Percentiles rank a stretch among this genome's conserved stretches.
Conservation (phyloP, 2,113 vertebrate species). For the Scortum barcoo region DNA sequence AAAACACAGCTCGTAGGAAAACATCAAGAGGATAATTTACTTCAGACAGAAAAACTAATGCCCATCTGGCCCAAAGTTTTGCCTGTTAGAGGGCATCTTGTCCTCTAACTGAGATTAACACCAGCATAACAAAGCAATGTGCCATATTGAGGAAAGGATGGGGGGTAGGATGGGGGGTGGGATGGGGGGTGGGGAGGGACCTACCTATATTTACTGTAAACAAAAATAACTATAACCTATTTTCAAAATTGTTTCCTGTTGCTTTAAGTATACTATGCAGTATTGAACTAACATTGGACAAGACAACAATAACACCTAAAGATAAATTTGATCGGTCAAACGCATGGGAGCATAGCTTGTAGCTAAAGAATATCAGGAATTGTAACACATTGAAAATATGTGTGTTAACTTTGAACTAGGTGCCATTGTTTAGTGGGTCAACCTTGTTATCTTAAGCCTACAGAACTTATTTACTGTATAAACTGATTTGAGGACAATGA, state of each 20-base stretch:
- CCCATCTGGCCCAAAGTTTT: not conserved
- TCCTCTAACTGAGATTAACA: conserved; percentile 28
- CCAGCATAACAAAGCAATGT: conserved; percentile 52
- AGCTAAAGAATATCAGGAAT: conserved; percentile 2
- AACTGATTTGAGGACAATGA: conserved; percentile 5
- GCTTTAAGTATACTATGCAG: conserved; percentile 38
- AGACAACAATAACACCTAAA: not conserved
- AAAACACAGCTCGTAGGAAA: conserved; percentile 6
- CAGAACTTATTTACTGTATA: not conserved
- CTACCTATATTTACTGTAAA: conserved; percentile 28
- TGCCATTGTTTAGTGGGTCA: conserved; percentile 19
- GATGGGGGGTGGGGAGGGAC: too few relatives aligned
- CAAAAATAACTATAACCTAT: conserved; percentile 12
- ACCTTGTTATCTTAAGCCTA: conserved; percentile 13
- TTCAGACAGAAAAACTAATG: not conserved
- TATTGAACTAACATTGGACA: conserved; percentile 16
- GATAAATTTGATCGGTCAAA: conserved; percentile 8
- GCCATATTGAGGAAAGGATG: conserved; percentile 16
- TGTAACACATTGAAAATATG: not conserved
- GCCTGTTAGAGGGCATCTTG: not conserved
- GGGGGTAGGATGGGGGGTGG: too few relatives aligned
- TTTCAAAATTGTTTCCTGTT: conserved; percentile 23
- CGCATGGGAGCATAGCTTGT: conserved; percentile 10
- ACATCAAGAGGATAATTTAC: conserved; percentile 8
- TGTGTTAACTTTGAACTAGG: conserved; percentile 23